A percentile compares a stretch with the other conserved stretches of the same genome.
These are phyloP conservation scores for Nannoperca obscura DNA, from an alignment of 2,797 vertebrate species.

Conservation along the genomic window DNA sequence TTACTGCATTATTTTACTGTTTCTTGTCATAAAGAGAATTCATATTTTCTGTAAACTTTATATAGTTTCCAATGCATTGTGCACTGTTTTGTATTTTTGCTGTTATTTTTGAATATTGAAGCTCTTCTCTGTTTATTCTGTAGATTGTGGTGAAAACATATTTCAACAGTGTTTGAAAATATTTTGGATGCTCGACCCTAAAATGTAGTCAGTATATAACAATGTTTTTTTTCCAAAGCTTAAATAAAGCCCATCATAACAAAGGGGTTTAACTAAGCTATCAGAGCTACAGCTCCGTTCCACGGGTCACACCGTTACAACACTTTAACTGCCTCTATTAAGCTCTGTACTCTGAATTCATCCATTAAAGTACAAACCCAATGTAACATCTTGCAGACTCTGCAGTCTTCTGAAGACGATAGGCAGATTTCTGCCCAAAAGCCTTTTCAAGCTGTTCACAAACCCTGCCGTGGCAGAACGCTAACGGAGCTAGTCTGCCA, in stretches of 20 bases:
- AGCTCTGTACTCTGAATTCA: conserved; percentile 23
- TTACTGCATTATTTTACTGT: neutral
- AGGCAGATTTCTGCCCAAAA: conserved; percentile 47
- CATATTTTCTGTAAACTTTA: neutral
- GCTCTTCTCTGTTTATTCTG: too few relatives aligned
- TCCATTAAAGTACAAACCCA: conserved; percentile 26
- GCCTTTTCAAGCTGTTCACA: conserved; percentile 49
- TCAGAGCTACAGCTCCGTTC: conserved; percentile 12
- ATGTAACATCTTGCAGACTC: conserved; percentile 26
- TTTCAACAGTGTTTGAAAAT: neutral
- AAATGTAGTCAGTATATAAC: too few relatives aligned
- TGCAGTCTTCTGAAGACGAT: conserved; percentile 31
- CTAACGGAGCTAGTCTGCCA: conserved; percentile 50
- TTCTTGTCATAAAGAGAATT: neutral
- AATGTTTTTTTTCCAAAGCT: neutral
- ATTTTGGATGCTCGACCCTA: neutral
- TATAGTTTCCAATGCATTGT: neutral
- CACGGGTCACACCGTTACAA: conserved; percentile 19
- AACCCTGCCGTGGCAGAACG: conserved; percentile 36
- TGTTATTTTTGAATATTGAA: too few relatives aligned
- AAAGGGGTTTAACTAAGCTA: neutral
- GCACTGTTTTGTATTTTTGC: neutral
- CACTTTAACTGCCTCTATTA: conserved; percentile 16
- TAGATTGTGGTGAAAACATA: neutral
- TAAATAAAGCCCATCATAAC: neutral